Evolutionary conservation across 2,113 vertebrate genomes (phyloP).

Genomic region (Sinocyclocheilus anshuiensis): DNA sequence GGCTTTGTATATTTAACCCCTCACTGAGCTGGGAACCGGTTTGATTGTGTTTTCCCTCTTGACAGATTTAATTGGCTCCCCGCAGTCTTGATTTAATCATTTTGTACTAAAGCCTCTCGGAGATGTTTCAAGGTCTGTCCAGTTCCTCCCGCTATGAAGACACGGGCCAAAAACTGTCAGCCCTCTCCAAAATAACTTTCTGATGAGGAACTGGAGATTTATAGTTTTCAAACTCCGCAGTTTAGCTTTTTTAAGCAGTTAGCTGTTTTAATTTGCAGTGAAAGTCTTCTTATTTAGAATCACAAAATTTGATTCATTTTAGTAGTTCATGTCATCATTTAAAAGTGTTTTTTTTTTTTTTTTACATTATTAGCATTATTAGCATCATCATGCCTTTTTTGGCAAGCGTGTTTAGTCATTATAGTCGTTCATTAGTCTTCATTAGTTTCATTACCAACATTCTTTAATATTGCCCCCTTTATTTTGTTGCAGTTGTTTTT

Average conservation of each 20-base stretch:
- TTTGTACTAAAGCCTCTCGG: neutral
- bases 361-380: too few relatives aligned
- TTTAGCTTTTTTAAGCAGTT: neutral
- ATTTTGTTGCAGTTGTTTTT: neutral
- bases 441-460: too few relatives aligned
- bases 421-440: too few relatives aligned
- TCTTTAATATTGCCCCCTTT: too few relatives aligned
- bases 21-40: constrained; percentile 2
- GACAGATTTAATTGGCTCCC: constrained; percentile 19
- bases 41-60: constrained; percentile 19
- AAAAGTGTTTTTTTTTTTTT: too few relatives aligned
- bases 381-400: too few relatives aligned
- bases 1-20: neutral
- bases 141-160: neutral
- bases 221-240: neutral
- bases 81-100: constrained; percentile 8
- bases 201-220: constrained; percentile 1
- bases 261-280: neutral
- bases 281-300: neutral
- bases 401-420: too few relatives aligned
- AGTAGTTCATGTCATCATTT: too few relatives aligned
- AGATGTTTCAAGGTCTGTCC: constrained; percentile 11
- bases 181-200: neutral
- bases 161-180: neutral
- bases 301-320: too few relatives aligned